Conservation (phyloP, 2,888 invertebrate genomes). For the Parnassius apollo region DNA sequence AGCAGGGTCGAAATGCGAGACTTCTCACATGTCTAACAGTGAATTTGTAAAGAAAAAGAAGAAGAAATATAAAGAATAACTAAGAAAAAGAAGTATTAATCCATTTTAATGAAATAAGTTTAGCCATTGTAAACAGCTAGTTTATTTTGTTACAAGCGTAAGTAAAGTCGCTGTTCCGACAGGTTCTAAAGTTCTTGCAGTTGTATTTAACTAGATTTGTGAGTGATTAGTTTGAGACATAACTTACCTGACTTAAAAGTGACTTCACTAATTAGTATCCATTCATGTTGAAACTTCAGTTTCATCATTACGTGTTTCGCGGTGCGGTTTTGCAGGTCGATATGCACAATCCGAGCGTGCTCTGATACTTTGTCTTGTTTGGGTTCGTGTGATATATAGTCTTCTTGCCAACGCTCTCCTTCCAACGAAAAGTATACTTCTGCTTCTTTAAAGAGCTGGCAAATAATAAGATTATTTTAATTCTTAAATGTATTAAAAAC, state of each 20-base stretch:
- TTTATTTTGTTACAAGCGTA: not conserved
- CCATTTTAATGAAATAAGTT: too few species aligned
- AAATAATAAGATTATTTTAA: not conserved
- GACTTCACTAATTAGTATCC: conserved; percentile 95
- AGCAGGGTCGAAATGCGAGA: too few species aligned
- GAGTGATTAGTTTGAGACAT: conserved; percentile 6
- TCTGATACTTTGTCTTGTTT: conserved; percentile 79
- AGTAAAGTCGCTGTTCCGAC: conserved; percentile 1
- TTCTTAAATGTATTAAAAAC: not conserved
- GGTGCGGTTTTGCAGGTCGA: conserved; percentile 87
- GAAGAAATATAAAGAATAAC: too few species aligned
- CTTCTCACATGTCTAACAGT: too few species aligned
- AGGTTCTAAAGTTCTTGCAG: conserved; percentile 8
- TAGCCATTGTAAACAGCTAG: too few species aligned
- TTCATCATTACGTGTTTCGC: conserved; percentile 88
- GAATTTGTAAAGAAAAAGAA: too few species aligned
- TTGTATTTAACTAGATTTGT: conserved; percentile 2
- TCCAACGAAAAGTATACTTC: conserved; percentile 90
- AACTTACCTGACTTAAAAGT: conserved; percentile 89
- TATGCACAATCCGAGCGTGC: conserved; percentile 84
- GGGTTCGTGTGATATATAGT: conserved; percentile 83
- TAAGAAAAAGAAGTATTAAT: too few species aligned
- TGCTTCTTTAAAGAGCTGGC: conserved; percentile 87
- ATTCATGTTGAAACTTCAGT: conserved; percentile 89
- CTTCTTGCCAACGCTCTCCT: conserved; percentile 87